Percentiles rank a stretch among this genome's conserved stretches.
These are phyloP conservation scores for Spinus olivaceus DNA, from an alignment of 2,797 vertebrate species.

Conservation along the genomic window DNA sequence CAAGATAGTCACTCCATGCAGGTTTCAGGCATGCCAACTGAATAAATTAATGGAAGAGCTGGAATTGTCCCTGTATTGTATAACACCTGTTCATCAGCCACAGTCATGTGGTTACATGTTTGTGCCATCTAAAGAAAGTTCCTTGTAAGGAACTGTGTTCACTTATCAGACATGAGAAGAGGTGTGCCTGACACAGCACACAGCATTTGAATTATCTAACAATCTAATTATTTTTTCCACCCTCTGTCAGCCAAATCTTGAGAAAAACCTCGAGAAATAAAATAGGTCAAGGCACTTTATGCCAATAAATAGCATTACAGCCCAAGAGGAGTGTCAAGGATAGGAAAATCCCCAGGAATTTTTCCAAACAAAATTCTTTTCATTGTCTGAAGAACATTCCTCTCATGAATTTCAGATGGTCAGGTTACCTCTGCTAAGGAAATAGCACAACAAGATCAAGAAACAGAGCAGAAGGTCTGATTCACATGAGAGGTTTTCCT, in stretches of 20 bases:
- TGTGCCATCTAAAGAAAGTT: not conserved
- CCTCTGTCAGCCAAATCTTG: not conserved
- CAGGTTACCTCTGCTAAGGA: not conserved
- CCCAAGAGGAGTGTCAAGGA: not conserved
- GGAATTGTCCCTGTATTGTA: not conserved
- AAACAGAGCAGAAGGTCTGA: not conserved
- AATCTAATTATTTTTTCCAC: constrained; percentile 14
- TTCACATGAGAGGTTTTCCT: not conserved
- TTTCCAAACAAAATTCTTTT: not conserved
- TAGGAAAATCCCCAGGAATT: constrained; percentile 16
- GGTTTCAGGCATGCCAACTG: not conserved
- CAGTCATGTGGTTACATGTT: not conserved
- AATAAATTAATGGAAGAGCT: not conserved
- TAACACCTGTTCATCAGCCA: constrained; percentile 14
- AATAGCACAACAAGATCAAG: not conserved
- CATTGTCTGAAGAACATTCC: not conserved
- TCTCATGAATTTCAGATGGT: not conserved
- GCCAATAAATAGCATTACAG: not conserved
- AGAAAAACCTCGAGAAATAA: not conserved
- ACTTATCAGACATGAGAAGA: constrained; percentile 15
- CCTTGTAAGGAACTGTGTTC: not conserved
- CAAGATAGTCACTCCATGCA: not conserved
- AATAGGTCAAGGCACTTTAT: not conserved
- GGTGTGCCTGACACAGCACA: not conserved
- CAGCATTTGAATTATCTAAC: constrained; percentile 31